Percentiles rank a stretch among this genome's conserved stretches.
Evolutionary conservation across 2,797 vertebrate species (phyloP).

Genomic region (Apogon hyalosoma): DNA sequence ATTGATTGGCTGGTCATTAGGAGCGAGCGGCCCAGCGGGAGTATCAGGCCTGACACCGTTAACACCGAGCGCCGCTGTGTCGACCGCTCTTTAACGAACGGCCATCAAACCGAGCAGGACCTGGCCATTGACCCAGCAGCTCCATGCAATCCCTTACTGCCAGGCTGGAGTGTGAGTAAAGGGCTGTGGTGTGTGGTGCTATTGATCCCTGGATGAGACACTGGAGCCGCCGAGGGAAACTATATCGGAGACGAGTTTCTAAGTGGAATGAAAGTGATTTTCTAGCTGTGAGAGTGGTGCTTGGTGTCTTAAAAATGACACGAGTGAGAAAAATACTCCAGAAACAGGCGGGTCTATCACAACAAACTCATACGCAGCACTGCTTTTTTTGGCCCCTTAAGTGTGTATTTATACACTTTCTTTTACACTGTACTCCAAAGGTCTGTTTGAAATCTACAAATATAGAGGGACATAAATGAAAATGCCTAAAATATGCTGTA

Average conservation of each 20-base stretch:
- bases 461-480: conserved; percentile 29
- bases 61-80: conserved; percentile 62
- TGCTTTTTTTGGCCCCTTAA: not conserved
- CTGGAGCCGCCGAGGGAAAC: conserved; percentile 14
- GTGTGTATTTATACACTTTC: conserved; percentile 29
- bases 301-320: not conserved
- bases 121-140: conserved; percentile 74
- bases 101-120: conserved; percentile 67
- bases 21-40: conserved; percentile 67
- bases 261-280: conserved; percentile 23
- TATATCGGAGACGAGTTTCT: conserved; percentile 42
- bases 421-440: conserved; percentile 23
- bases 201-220: conserved; percentile 64
- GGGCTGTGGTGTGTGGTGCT: conserved; percentile 43
- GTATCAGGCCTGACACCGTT: conserved; percentile 74
- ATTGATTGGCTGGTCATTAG: conserved; percentile 82
- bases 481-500: conserved; percentile 35
- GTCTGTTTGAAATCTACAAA: conserved; percentile 30
- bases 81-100: conserved; percentile 76
- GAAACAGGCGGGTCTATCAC: not conserved
- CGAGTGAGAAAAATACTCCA: not conserved
- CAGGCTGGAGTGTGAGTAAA: conserved; percentile 59
- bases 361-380: not conserved
- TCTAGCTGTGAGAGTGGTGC: not conserved
- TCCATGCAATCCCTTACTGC: conserved; percentile 59